A percentile compares a stretch with the other conserved stretches of the same genome.
Evolutionary conservation across 2,888 invertebrate species (phyloP).

Genomic region (Fissipunctia ypsillon): DNA sequence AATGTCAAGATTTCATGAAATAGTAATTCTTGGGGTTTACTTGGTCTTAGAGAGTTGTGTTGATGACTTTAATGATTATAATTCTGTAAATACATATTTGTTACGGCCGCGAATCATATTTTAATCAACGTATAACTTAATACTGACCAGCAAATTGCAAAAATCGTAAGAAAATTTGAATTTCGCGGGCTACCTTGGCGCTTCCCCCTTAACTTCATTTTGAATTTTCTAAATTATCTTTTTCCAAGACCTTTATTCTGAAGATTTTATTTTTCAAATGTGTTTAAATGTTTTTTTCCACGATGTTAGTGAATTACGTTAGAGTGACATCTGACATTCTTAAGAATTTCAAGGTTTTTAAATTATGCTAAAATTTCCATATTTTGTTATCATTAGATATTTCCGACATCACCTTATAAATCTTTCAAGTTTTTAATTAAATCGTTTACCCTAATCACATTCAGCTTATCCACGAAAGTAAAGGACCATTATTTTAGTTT

Average conservation of each 20-base stretch:
- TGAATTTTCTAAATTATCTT: conserved; percentile 44
- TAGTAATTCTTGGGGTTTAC: no score
- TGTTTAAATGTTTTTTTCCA: background rate
- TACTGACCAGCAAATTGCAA: no score
- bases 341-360: background rate
- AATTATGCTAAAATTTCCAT: no score
- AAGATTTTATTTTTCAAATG: background rate
- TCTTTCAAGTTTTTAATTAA: background rate
- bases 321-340: background rate
- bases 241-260: background rate
- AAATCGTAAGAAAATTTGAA: no score
- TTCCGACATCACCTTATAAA: background rate
- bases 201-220: conserved; percentile 32
- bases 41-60: no score
- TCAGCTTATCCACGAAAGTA: conserved; percentile 14
- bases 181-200: no score
- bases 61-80: no score
- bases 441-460: background rate
- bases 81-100: no score
- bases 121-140: no score
- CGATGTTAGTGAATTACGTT: no score
- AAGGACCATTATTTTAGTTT: conserved; percentile 40
- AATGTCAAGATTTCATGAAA: no score
- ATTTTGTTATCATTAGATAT: background rate
- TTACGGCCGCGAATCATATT: no score